Conservation (phyloP, 2,888 invertebrate species). For the Brassicogethes aeneus region DNA sequence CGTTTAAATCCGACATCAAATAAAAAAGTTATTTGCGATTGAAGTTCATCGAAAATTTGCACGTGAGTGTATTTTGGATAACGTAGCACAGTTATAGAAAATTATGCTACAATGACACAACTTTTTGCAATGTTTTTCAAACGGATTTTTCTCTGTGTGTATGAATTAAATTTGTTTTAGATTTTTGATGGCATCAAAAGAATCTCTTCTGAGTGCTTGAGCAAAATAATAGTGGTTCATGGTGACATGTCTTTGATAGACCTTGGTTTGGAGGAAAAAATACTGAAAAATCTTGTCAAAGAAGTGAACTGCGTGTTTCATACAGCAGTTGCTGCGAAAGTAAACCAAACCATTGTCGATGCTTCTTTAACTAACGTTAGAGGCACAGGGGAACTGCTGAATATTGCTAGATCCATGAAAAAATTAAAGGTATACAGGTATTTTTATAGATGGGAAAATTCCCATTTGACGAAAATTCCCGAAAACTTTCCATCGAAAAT, state of each 20-base stretch:
- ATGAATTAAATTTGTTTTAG: no score
- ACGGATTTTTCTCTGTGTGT: no score
- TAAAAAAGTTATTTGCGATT: no score
- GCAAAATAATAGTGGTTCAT: slow-evolving; percentile 48
- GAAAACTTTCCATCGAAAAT: no score
- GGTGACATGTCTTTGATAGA: slow-evolving; percentile 47
- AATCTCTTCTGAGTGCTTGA: slow-evolving; percentile 42
- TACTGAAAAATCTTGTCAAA: slow-evolving; percentile 42
- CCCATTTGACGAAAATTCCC: neutral
- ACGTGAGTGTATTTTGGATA: no score
- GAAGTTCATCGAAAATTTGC: no score
- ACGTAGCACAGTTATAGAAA: no score
- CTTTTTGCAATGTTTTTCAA: no score
- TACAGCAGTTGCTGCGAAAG: slow-evolving; percentile 64
- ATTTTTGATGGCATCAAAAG: slow-evolving; percentile 45
- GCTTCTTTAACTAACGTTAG: slow-evolving; percentile 60
- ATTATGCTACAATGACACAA: no score
- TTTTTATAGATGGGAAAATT: neutral
- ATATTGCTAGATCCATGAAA: slow-evolving; percentile 43
- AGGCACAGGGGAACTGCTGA: slow-evolving; percentile 53
- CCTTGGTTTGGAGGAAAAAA: slow-evolving; percentile 44
- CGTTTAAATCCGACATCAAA: no score
- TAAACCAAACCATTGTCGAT: slow-evolving; percentile 59
- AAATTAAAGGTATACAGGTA: slow-evolving; percentile 47
- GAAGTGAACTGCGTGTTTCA: slow-evolving; percentile 63